These are phyloP conservation scores for Epinephelus moara DNA, from an alignment of 2,113 vertebrate genomes.

Conservation along the genomic window DNA sequence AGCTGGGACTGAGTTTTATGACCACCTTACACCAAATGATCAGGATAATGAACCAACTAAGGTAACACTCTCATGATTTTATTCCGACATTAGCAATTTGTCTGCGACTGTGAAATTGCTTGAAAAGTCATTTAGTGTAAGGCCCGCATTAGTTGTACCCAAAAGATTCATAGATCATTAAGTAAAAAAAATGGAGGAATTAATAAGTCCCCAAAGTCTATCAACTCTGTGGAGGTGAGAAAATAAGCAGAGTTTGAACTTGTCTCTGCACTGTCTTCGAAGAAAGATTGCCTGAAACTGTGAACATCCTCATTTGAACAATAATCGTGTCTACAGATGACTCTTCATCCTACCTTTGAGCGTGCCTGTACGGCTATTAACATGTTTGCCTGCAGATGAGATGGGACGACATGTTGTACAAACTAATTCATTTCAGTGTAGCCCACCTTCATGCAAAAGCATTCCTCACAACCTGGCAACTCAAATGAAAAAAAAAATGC, in stretches of 20 bases:
- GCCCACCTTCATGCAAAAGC: background rate
- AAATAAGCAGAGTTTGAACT: background rate
- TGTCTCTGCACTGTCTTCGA: background rate
- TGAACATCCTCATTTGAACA: background rate
- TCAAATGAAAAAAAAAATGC: background rate
- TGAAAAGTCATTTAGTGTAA: no score
- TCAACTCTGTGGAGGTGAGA: background rate
- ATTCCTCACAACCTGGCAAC: constrained; percentile 26
- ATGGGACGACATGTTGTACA: background rate
- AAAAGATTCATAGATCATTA: background rate
- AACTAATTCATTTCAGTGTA: background rate
- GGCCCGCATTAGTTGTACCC: background rate
- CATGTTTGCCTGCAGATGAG: constrained; percentile 2
- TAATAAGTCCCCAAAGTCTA: background rate
- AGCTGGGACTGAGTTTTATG: no score
- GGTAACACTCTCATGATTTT: no score
- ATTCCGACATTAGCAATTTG: no score
- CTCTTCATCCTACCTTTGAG: background rate
- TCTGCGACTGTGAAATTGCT: no score
- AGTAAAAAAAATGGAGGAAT: background rate
- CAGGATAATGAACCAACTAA: no score
- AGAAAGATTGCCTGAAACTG: background rate
- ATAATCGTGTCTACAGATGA: constrained; percentile 2
- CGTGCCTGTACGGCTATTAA: background rate
- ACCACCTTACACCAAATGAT: no score